Conservation (phyloP, 2,113 vertebrate genomes). For the Acanthisitta chloris region DNA sequence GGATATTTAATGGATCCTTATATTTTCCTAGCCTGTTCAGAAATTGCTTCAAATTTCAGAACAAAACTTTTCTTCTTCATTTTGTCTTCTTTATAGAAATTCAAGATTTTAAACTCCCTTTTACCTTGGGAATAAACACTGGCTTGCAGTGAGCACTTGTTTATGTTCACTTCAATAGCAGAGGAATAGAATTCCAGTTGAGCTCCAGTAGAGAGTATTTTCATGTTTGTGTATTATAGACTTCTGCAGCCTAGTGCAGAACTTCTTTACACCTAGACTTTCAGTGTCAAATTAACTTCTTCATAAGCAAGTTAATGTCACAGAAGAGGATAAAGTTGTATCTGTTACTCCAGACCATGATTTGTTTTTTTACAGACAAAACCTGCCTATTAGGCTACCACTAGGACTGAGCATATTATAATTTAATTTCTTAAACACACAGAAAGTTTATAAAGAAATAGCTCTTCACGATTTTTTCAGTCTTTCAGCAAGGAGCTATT, state of each 20-base stretch:
- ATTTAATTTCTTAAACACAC: background rate
- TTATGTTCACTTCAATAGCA: background rate
- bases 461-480: background rate
- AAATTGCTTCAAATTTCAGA: background rate
- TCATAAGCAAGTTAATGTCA: background rate
- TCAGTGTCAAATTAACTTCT: background rate
- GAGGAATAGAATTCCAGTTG: background rate
- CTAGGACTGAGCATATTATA: background rate
- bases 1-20: background rate
- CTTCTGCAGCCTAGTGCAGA: background rate
- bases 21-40: background rate
- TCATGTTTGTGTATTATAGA: background rate
- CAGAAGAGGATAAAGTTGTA: background rate
- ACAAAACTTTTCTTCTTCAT: background rate
- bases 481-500: background rate
- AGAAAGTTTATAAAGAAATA: background rate
- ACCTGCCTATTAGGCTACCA: background rate
- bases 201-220: background rate
- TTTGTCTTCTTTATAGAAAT: background rate
- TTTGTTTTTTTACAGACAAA: background rate
- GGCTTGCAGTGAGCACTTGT: background rate
- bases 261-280: background rate
- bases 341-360: fast-evolving
- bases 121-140: background rate
- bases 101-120: background rate